phyloP scores from a whole-genome alignment of 2,888 invertebrate species.

The Apodemia duryi region DNA sequence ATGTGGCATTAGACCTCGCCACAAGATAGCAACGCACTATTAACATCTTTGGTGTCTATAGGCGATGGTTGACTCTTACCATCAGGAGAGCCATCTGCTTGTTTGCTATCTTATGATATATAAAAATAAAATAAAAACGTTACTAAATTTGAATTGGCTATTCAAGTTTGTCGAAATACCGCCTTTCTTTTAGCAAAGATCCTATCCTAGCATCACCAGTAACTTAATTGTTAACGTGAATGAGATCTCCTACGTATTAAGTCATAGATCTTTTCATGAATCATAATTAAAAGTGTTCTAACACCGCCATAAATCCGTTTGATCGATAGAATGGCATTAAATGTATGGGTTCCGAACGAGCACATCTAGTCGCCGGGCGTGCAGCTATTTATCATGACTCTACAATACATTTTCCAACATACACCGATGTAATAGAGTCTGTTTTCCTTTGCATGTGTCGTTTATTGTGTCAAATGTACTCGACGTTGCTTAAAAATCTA shows the following conservation, averaged over 20 bases:
- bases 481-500: conserved; percentile 6
- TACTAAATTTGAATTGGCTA: no score
- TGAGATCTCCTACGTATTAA: not conserved
- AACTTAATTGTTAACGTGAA: no score
- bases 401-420: not conserved
- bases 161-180: no score
- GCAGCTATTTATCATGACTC: conserved; percentile 1
- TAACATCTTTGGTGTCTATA: no score
- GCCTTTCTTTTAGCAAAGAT: no score
- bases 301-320: conserved; percentile 1
- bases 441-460: not conserved
- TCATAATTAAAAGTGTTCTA: conserved; percentile 9
- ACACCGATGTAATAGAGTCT: not conserved
- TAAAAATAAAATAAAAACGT: no score
- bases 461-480: not conserved
- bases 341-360: conserved; percentile 1
- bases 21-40: no score
- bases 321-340: conserved; percentile 8
- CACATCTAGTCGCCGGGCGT: conserved; percentile 10
- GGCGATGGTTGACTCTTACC: no score
- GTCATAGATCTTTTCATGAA: conserved; percentile 6
- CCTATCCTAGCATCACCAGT: no score
- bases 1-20: no score
- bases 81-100: no score
- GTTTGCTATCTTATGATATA: no score